These are phyloP conservation scores for Fopius arisanus DNA, from an alignment of 1,140 invertebrate genomes.

Conservation along the genomic window DNA sequence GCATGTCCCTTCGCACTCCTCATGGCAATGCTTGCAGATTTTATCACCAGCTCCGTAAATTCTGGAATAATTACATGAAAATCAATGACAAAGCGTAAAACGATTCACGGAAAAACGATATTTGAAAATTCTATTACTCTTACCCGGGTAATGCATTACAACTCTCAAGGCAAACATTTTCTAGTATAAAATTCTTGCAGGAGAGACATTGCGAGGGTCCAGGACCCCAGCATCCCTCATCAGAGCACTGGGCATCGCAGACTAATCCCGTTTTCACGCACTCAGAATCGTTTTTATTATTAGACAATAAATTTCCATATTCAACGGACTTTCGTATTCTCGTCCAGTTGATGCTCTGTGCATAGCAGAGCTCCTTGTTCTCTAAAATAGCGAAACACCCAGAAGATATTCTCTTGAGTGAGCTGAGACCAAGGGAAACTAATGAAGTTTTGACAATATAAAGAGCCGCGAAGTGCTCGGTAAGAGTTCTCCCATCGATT, in stretches of 20 bases:
- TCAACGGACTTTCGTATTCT: conserved; percentile 74
- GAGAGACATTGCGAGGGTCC: conserved; percentile 88
- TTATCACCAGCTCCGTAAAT: conserved; percentile 82
- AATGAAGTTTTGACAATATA: conserved; percentile 92
- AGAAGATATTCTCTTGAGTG: conserved; percentile 85
- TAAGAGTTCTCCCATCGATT: conserved; percentile 87
- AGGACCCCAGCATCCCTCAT: conserved; percentile 95
- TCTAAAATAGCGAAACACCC: conserved; percentile 89
- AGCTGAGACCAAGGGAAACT: conserved; percentile 83
- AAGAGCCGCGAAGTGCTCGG: conserved; percentile 86
- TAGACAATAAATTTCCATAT: conserved; percentile 76
- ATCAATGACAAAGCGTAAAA: too few species aligned
- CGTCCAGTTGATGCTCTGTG: conserved; percentile 85
- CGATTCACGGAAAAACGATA: too few species aligned
- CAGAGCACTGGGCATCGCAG: conserved; percentile 87
- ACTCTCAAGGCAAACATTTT: conserved; percentile 82
- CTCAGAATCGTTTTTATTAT: conserved; percentile 73
- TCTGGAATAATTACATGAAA: conserved; percentile 68
- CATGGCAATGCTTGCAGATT: conserved; percentile 87
- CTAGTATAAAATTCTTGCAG: conserved; percentile 83
- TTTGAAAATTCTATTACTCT: too few species aligned
- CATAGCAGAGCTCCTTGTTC: conserved; percentile 90
- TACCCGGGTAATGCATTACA: conserved; percentile 76
- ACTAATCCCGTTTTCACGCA: conserved; percentile 79
- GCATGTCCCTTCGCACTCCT: conserved; percentile 86